Evolutionary conservation across 2,888 invertebrate species (phyloP).

Genomic region (Pristionchus exspectatus): DNA sequence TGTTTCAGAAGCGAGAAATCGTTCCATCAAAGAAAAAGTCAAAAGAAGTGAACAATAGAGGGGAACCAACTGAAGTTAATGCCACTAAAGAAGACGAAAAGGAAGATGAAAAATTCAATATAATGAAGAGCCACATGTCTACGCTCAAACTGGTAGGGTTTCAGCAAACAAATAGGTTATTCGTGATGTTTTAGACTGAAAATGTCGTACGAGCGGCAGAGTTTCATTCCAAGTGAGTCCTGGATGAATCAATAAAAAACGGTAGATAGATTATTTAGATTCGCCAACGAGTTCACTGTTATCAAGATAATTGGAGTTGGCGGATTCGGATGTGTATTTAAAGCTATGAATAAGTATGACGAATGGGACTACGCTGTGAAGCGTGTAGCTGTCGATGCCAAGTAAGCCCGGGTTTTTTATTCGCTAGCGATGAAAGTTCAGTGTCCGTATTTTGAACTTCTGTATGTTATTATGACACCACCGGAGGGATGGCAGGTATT

Average conservation of each 20-base stretch:
- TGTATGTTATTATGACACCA: neutral
- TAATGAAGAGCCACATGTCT: too few species aligned
- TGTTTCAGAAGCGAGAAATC: too few species aligned
- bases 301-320: neutral
- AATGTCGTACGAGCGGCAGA: neutral
- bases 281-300: neutral
- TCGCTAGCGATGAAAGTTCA: neutral
- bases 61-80: too few species aligned
- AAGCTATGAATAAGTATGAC: neutral
- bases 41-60: too few species aligned
- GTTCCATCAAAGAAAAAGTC: too few species aligned
- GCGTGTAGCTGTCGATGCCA: neutral
- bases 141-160: too few species aligned
- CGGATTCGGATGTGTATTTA: neutral
- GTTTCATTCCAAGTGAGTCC: neutral
- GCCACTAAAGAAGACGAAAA: too few species aligned
- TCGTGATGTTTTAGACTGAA: neutral
- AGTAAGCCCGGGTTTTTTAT: neutral
- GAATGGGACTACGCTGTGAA: neutral
- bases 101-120: too few species aligned
- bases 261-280: neutral
- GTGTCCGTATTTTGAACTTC: too few species aligned
- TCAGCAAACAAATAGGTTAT: too few species aligned
- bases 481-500: slow-evolving; percentile 8
- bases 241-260: neutral